Percentiles rank a stretch among this genome's conserved stretches.
Conservation (phyloP, 2,797 vertebrate species). For the Podarcis lilfordi region DNA sequence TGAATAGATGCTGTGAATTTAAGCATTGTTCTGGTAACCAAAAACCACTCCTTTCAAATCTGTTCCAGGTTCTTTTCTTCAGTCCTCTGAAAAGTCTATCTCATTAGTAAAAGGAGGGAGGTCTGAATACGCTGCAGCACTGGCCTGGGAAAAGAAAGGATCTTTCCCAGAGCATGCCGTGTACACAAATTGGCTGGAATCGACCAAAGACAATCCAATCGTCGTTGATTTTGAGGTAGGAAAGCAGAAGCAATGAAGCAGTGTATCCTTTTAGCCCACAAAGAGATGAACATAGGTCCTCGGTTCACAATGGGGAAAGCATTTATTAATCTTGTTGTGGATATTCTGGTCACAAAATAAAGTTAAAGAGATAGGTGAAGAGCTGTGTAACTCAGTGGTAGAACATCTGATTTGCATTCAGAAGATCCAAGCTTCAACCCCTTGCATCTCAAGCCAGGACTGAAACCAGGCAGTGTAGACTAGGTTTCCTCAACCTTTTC, state of each 20-base stretch:
- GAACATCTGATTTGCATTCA: too few species aligned
- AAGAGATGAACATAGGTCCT: not conserved
- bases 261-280: not conserved
- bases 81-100: slow-evolving; percentile 85
- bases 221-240: slow-evolving; percentile 87
- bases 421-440: too few species aligned
- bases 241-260: not conserved
- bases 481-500: too few species aligned
- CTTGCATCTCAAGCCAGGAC: too few species aligned
- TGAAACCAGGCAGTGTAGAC: too few species aligned
- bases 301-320: not conserved
- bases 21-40: not conserved
- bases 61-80: slow-evolving; percentile 87
- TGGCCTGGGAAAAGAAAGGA: slow-evolving; percentile 85
- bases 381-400: too few species aligned
- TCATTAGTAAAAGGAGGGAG: slow-evolving; percentile 88
- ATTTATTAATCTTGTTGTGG: not conserved
- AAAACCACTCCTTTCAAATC: not conserved
- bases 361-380: too few species aligned
- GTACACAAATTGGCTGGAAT: slow-evolving; percentile 87
- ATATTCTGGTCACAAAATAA: not conserved
- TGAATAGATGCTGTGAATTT: not conserved
- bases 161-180: slow-evolving; percentile 70
- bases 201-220: slow-evolving; percentile 86
- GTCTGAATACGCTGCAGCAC: slow-evolving; percentile 79